These are phyloP conservation scores for Apamea monoglypha DNA, from an alignment of 2,888 invertebrate genomes.

Conservation along the genomic window DNA sequence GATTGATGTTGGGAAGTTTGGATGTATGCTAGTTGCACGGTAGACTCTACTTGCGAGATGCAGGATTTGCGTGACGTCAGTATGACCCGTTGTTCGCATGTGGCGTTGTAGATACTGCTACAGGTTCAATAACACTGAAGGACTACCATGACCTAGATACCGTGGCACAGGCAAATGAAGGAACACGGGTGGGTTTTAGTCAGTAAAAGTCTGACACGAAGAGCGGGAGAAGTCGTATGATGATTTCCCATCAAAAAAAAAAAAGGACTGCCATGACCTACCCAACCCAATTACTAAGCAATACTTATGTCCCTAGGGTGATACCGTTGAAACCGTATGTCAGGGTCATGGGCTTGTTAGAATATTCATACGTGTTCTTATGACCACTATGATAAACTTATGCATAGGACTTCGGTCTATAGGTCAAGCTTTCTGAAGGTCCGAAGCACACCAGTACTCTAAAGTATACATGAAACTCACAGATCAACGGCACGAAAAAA, in stretches of 20 bases:
- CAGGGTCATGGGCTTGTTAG: background rate
- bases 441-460: background rate
- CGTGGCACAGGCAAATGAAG: too few species aligned
- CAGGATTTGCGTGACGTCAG: too few species aligned
- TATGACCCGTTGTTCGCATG: too few species aligned
- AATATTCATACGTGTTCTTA: background rate
- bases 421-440: background rate
- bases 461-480: background rate
- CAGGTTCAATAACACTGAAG: background rate
- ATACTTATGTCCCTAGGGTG: background rate
- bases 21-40: too few species aligned
- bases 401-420: background rate
- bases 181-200: too few species aligned
- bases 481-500: background rate
- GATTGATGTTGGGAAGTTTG: too few species aligned
- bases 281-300: background rate
- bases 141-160: slow-evolving; percentile 2
- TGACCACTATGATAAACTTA: background rate
- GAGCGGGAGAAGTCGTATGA: too few species aligned
- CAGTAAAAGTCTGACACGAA: too few species aligned
- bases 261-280: background rate
- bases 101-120: too few species aligned
- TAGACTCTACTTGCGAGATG: too few species aligned
- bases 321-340: background rate
- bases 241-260: too few species aligned